Conservation (phyloP, 2,797 vertebrate species). For the Pangasius djambal region DNA sequence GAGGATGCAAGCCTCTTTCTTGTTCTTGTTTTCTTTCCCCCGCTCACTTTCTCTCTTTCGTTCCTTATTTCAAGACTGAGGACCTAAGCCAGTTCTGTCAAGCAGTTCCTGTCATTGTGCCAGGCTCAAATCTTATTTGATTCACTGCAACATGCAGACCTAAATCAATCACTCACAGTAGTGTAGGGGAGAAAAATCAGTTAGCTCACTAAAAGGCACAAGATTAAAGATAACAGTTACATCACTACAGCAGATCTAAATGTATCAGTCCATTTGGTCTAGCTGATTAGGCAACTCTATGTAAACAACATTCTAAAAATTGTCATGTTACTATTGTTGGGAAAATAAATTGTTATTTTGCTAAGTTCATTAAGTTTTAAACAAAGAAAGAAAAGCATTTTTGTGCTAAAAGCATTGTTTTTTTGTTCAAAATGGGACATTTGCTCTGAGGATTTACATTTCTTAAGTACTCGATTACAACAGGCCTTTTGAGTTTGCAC, state of each 20-base stretch:
- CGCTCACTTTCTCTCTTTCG: not conserved
- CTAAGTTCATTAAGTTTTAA: not conserved
- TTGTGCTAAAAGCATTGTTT: not conserved
- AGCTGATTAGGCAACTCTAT: not conserved
- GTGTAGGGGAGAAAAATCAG: conserved; percentile 28
- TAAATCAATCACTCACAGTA: conserved; percentile 49
- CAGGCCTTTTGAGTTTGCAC: not conserved
- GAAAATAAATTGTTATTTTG: not conserved
- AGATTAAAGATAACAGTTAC: conserved; percentile 23
- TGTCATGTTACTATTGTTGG: not conserved
- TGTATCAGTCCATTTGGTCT: conserved; percentile 18
- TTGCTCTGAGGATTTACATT: not conserved
- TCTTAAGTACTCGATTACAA: too few species aligned
- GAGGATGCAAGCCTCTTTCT: not conserved
- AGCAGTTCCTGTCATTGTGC: conserved; percentile 36
- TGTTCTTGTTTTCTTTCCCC: not conserved
- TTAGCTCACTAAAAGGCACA: conserved; percentile 29
- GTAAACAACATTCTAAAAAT: not conserved
- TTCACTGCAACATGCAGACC: conserved; percentile 25
- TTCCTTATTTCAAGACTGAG: conserved; percentile 5
- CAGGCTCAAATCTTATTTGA: conserved; percentile 34
- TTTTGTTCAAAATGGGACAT: not conserved
- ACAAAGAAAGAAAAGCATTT: not conserved
- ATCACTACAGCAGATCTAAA: conserved; percentile 25
- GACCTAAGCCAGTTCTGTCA: conserved; percentile 40